These are phyloP conservation scores for Epinephelus awoara DNA, from an alignment of 2,797 vertebrate species.

Conservation along the genomic window DNA sequence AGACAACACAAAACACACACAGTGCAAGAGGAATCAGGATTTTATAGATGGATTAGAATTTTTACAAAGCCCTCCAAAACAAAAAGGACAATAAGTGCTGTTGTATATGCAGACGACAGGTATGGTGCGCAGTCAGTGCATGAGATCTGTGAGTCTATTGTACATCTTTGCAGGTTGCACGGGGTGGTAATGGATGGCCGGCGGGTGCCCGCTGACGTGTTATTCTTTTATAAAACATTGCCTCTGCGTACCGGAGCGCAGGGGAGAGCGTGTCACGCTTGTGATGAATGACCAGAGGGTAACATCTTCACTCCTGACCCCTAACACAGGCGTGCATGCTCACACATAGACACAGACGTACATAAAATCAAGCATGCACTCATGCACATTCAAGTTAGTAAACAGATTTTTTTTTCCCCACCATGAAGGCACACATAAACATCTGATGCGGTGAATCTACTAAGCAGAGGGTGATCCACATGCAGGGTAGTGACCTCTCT, in stretches of 20 bases:
- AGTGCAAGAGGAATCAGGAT: conserved; percentile 74
- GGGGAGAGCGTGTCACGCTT: conserved; percentile 84
- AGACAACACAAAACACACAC: conserved; percentile 58
- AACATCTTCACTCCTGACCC: conserved; percentile 90
- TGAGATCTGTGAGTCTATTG: conserved; percentile 57
- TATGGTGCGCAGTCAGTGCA: conserved; percentile 20
- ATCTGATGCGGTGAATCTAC: conserved; percentile 43
- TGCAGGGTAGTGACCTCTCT: conserved; percentile 55
- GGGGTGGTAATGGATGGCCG: conserved; percentile 86
- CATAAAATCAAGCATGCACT: conserved; percentile 57
- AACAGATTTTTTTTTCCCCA: conserved; percentile 39
- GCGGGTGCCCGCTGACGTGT: conserved; percentile 85
- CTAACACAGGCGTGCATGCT: conserved; percentile 64
- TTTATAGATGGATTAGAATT: background rate
- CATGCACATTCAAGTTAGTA: conserved; percentile 65
- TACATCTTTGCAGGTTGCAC: conserved; percentile 67
- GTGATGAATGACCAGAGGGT: conserved; percentile 88
- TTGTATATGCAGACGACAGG: conserved; percentile 47
- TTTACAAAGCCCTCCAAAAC: background rate
- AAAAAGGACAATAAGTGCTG: conserved; percentile 7
- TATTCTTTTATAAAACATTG: conserved; percentile 92
- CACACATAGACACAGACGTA: conserved; percentile 47
- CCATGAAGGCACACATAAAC: conserved; percentile 38
- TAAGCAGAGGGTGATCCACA: conserved; percentile 63
- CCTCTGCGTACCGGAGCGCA: conserved; percentile 83